A percentile compares a stretch with the other conserved stretches of the same genome.
These are phyloP conservation scores for Drosophila siamana DNA, from an alignment of 2,888 invertebrate species.

Conservation along the genomic window DNA sequence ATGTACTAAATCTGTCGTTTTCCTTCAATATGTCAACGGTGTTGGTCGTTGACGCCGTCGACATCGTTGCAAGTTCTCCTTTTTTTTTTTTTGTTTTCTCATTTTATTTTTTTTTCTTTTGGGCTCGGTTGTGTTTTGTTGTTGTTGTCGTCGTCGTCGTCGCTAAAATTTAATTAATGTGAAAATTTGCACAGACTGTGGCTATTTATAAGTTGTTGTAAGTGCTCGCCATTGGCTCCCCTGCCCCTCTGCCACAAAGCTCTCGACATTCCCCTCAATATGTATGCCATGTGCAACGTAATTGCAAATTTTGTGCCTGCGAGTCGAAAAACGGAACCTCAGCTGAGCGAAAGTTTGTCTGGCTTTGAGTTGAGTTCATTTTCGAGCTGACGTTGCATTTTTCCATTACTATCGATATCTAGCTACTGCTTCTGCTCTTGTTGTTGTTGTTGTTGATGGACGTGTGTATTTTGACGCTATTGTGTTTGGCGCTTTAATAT, in stretches of 20 bases:
- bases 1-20: constrained; percentile 82
- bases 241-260: not conserved
- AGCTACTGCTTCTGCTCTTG: not conserved
- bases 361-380: constrained; percentile 34
- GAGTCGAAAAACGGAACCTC: constrained; percentile 22
- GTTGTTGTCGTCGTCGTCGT: constrained; percentile 55
- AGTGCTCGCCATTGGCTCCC: constrained; percentile 68
- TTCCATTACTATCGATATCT: constrained; percentile 6
- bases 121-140: constrained; percentile 27
- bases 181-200: constrained; percentile 82
- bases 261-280: constrained; percentile 4
- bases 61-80: constrained; percentile 36
- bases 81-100: constrained; percentile 8
- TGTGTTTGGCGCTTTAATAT: constrained; percentile 42
- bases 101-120: constrained; percentile 30
- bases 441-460: not conserved
- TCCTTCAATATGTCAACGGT: constrained; percentile 82
- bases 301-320: constrained; percentile 66
- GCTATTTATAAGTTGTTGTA: constrained; percentile 81
- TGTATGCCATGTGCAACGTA: constrained; percentile 51
- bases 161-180: constrained; percentile 82
- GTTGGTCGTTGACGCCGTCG: constrained; percentile 62
- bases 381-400: constrained; percentile 29
- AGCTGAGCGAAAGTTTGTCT: constrained; percentile 26
- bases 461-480: constrained; percentile 15